Conservation (phyloP, 2,113 vertebrate genomes). For the Chloropsis hardwickii region DNA sequence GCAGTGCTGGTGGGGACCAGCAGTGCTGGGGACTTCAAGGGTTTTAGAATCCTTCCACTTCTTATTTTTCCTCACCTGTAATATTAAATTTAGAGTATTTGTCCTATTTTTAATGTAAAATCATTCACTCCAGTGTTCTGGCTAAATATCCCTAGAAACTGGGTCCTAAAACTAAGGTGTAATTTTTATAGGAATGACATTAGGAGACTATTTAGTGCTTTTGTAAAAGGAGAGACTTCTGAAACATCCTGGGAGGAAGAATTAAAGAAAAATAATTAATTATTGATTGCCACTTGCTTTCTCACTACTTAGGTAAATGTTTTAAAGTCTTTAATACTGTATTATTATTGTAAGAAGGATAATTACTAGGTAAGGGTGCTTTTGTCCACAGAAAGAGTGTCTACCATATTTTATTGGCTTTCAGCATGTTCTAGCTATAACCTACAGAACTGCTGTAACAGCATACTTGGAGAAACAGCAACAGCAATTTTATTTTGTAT, state of each 20-base stretch:
- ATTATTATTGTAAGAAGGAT: neutral
- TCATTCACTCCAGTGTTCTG: neutral
- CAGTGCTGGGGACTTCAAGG: neutral
- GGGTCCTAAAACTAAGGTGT: neutral
- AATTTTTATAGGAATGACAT: neutral
- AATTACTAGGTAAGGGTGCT: neutral
- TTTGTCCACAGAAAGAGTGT: neutral
- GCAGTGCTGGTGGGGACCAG: fast-evolving
- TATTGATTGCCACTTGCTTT: slow-evolving; percentile 2
- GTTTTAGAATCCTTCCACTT: neutral
- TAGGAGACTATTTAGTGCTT: neutral
- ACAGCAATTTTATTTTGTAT: neutral
- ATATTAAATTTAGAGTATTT: neutral
- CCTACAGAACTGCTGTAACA: neutral
- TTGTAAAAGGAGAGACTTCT: neutral
- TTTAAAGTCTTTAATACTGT: neutral
- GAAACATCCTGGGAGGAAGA: neutral
- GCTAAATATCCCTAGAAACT: neutral
- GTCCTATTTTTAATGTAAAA: neutral
- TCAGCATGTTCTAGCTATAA: neutral
- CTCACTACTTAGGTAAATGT: neutral
- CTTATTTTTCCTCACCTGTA: neutral
- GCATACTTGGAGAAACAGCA: neutral
- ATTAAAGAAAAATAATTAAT: neutral
- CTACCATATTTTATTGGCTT: neutral